phyloP scores from a whole-genome alignment of 2,797 vertebrate species.

The Psittacula echo region DNA sequence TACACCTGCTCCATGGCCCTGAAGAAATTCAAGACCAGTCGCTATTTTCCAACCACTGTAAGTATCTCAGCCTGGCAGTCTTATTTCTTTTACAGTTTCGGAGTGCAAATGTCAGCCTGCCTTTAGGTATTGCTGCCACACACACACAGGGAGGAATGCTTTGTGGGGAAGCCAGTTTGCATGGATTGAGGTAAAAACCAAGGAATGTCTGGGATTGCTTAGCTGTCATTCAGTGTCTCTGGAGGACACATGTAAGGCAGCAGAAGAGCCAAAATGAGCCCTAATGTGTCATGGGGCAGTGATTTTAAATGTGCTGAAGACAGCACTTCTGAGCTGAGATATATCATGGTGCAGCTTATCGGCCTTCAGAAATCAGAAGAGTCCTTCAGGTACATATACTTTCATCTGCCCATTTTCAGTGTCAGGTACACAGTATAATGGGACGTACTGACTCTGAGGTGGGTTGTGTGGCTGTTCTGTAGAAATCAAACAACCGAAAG shows the following conservation, averaged over 20 bases:
- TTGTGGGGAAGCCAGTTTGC: neutral
- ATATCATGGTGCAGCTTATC: rapidly evolving
- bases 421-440: too few species aligned
- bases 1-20: conserved; percentile 96
- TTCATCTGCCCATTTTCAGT: neutral
- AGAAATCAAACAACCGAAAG: neutral
- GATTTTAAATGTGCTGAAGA: neutral
- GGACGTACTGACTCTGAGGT: too few species aligned
- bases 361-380: neutral
- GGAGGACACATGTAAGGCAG: neutral
- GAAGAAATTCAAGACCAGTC: conserved; percentile 98
- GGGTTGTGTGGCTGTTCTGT: rapidly evolving
- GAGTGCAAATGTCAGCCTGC: neutral
- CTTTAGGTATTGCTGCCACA: neutral
- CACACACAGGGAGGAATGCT: neutral
- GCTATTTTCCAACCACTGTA: conserved; percentile 95
- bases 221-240: neutral
- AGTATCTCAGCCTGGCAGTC: conserved; percentile 65
- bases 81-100: neutral
- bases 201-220: neutral
- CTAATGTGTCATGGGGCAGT: rapidly evolving
- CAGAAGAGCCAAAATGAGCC: neutral
- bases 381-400: neutral
- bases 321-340: neutral
- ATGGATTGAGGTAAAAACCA: neutral